Evolutionary conservation across 2,797 vertebrate genomes (phyloP), one percentile per base, ranked within the genome.

Genomic region (Oreochromis grahami): DNA sequence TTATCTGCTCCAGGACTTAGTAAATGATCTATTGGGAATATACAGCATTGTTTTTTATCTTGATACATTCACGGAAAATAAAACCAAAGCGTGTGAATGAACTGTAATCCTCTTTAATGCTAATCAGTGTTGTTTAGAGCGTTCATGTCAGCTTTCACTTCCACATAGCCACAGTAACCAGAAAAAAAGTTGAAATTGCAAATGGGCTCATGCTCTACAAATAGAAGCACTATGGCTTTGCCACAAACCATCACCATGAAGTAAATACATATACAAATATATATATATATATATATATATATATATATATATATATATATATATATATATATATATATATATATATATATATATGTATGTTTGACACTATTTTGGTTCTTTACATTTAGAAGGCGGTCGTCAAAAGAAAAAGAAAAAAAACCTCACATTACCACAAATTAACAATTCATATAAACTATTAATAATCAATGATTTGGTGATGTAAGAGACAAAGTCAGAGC

Each of bases 391-490:
- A 55, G 17, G n/a, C 78, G 58, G 3, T 68, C 82, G 26, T 45
- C 34, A 24, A 50, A 86, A 65, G 7, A 7, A 14, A 0, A 38
- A 38, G 3, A 21, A 65, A 84, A 82, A 91, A 92, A 56, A 1
- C 87, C 87, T 93, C 87, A 80, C 81, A 80, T 92, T 92, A 93
- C 83, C 82, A 77, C 88, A 12, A 91, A 94, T 95, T 94, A 95
- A 95, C 89, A 92, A 95, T 96, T 96, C 91, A 93, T 95, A 96
- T 94, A 85, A 95, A 96, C 94, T 93, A 97, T 96, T 94, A 96
- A 97, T 96, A 96, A 96, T 96, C 94, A 84, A 95, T 91, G 94
- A 93, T 96, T 94, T 93, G 93, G 94, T 96, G 95, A 96, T 95
- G 95, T 95, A 93, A 95, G 94, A 96, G 94, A 97, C 95, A 95